Conservation (phyloP, 2,888 invertebrate species). For the Lumbricus terrestris region DNA sequence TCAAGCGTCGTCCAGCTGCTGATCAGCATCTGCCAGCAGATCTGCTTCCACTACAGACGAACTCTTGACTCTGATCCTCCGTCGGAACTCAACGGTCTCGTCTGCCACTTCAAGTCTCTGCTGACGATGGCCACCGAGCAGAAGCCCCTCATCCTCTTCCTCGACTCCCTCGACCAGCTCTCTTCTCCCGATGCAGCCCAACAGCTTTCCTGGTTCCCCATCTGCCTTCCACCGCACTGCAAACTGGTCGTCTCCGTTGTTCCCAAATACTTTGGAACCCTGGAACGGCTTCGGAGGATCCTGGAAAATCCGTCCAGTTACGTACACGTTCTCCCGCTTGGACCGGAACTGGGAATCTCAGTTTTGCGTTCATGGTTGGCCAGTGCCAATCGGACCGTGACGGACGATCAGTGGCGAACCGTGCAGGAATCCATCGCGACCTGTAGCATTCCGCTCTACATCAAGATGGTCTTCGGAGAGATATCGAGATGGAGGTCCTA, state of each 20-base stretch:
- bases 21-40: constrained; percentile 86
- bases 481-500: constrained; percentile 96
- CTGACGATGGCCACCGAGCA: constrained; percentile 64
- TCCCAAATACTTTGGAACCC: constrained; percentile 40
- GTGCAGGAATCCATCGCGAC: constrained; percentile 91
- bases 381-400: constrained; percentile 72
- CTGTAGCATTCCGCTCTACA: constrained; percentile 93
- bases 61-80: constrained; percentile 76
- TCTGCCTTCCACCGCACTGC: constrained; percentile 81
- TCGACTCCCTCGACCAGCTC: constrained; percentile 95
- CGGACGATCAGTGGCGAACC: constrained; percentile 88
- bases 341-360: constrained; percentile 86
- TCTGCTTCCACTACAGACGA: constrained; percentile 63
- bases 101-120: constrained; percentile 91
- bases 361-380: constrained; percentile 86
- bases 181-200: constrained; percentile 91
- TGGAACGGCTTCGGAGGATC: constrained; percentile 30
- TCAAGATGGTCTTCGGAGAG: constrained; percentile 95
- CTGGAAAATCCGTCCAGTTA: constrained; percentile 25
- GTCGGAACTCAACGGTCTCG: constrained; percentile 90
- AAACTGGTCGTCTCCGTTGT: constrained; percentile 72
- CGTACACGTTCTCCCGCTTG: constrained; percentile 62
- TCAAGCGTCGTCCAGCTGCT: constrained; percentile 90
- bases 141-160: constrained; percentile 80
- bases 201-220: constrained; percentile 93